phyloP scores from a whole-genome alignment of 2,797 vertebrate species.

The Danionella dracula region DNA sequence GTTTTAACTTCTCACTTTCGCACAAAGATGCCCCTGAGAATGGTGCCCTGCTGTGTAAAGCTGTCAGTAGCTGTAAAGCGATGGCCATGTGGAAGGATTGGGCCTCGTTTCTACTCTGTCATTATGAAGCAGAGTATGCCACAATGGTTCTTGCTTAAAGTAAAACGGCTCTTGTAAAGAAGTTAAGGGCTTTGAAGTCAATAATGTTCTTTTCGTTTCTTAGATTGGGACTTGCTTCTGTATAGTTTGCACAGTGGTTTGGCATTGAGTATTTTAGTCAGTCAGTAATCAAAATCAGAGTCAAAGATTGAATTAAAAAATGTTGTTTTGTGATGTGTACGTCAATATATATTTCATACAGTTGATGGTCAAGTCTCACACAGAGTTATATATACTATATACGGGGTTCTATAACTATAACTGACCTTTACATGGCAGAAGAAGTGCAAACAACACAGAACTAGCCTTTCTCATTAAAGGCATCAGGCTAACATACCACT shows the following conservation, averaged over 20 bases:
- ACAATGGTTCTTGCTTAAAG: slow-evolving; percentile 12
- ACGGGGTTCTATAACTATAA: too few relatives aligned
- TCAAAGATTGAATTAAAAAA: too few relatives aligned
- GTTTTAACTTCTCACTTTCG: not conserved
- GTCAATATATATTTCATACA: too few relatives aligned
- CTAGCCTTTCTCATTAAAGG: too few relatives aligned
- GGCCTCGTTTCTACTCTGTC: slow-evolving; percentile 30
- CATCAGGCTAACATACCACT: too few relatives aligned
- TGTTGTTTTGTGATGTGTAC: too few relatives aligned
- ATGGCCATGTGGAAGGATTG: slow-evolving; percentile 31
- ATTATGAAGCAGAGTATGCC: slow-evolving; percentile 33
- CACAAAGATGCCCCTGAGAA: slow-evolving; percentile 18
- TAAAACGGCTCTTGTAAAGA: slow-evolving; percentile 29
- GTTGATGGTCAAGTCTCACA: too few relatives aligned
- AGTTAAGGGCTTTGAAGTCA: slow-evolving; percentile 19
- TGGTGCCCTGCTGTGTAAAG: slow-evolving; percentile 17
- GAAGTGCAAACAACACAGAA: too few relatives aligned
- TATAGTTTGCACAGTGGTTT: slow-evolving; percentile 2
- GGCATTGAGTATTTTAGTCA: too few relatives aligned
- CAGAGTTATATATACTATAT: too few relatives aligned
- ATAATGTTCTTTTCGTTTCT: slow-evolving; percentile 19
- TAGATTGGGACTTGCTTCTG: not conserved
- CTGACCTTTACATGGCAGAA: too few relatives aligned
- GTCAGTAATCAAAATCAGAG: too few relatives aligned
- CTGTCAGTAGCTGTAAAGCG: slow-evolving; percentile 34